Conservation (phyloP, 2,113 vertebrate species). For the Rostratula benghalensis region DNA sequence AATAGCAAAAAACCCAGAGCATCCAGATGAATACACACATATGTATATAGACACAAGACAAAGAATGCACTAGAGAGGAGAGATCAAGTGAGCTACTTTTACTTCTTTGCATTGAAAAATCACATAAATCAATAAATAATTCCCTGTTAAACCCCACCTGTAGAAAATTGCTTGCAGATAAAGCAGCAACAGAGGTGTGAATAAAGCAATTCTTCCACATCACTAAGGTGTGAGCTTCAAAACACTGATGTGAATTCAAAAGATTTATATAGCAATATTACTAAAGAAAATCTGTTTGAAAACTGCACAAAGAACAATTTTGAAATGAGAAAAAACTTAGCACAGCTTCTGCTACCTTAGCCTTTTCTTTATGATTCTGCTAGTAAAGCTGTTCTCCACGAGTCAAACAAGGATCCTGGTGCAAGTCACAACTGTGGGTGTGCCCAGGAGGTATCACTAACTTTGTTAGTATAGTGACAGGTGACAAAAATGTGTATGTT, state of each 20-base stretch:
- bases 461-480: neutral
- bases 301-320: neutral
- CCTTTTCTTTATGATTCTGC: neutral
- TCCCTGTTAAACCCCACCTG: neutral
- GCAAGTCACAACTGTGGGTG: neutral
- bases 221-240: neutral
- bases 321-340: neutral
- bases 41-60: neutral
- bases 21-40: neutral
- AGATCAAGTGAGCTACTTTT: neutral
- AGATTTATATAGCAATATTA: neutral
- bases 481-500: neutral
- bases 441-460: neutral
- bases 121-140: neutral
- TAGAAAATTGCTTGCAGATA: neutral
- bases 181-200: neutral
- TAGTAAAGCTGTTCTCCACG: neutral
- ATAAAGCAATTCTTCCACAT: neutral
- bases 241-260: neutral
- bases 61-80: neutral
- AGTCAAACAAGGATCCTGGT: neutral
- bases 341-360: neutral
- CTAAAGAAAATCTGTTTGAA: neutral
- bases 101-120: neutral
- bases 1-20: rapidly evolving